phyloP scores from a whole-genome alignment of 1,140 invertebrate genomes.

The Homalodisca vitripennis region DNA sequence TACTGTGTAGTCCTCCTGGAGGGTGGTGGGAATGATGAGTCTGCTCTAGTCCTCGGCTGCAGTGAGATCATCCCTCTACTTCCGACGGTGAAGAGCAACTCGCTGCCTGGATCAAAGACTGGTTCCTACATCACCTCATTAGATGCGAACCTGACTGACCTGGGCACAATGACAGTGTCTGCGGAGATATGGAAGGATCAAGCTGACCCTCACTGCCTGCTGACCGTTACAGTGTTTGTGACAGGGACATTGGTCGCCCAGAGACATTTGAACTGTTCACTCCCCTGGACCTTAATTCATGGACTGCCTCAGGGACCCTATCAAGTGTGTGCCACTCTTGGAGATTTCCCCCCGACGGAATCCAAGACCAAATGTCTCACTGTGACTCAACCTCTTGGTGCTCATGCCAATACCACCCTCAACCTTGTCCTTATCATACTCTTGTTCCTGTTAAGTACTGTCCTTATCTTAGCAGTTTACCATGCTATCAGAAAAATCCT shows the following conservation, averaged over 20 bases:
- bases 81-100: slow-evolving; percentile 41
- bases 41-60: slow-evolving; percentile 53
- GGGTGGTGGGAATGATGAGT: slow-evolving; percentile 49
- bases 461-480: slow-evolving; percentile 42
- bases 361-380: slow-evolving; percentile 44
- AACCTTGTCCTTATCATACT: slow-evolving; percentile 47
- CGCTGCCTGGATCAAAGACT: slow-evolving; percentile 9
- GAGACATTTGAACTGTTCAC: slow-evolving; percentile 42
- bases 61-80: slow-evolving; percentile 53
- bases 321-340: slow-evolving; percentile 42
- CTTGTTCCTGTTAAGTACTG: slow-evolving; percentile 41
- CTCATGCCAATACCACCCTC: slow-evolving; percentile 28
- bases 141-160: slow-evolving; percentile 24
- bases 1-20: slow-evolving; percentile 56
- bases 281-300: slow-evolving; percentile 34
- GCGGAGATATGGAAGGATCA: slow-evolving; percentile 40
- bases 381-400: slow-evolving; percentile 38
- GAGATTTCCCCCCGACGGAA: slow-evolving; percentile 35
- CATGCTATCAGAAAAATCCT: slow-evolving; percentile 43
- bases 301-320: slow-evolving; percentile 42
- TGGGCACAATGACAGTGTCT: slow-evolving; percentile 38
- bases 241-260: slow-evolving; percentile 37
- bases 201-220: slow-evolving; percentile 34
- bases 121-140: slow-evolving; percentile 20
- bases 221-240: slow-evolving; percentile 42